phyloP scores from a whole-genome alignment of 2,113 vertebrate species.

The Pterophyllum scalare region DNA sequence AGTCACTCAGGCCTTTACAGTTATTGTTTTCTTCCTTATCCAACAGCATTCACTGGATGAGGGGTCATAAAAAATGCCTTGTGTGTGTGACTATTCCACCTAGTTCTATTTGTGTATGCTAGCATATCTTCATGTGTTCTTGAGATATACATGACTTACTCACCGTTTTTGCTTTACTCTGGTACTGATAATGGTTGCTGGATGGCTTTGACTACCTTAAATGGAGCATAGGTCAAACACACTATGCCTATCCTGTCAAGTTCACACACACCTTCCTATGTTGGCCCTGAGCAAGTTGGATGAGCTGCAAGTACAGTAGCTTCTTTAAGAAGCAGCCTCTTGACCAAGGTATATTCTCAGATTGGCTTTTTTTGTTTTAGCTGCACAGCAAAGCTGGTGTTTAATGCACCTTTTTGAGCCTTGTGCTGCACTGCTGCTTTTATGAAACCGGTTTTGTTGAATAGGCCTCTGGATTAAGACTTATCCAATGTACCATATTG shows the following conservation, averaged over 20 bases:
- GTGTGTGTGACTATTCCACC: neutral
- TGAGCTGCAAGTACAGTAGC: conserved; percentile 43
- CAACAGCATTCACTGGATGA: neutral
- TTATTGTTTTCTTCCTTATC: neutral
- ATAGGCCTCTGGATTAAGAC: conserved; percentile 56
- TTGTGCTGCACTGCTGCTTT: conserved; percentile 36
- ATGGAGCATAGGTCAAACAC: conserved; percentile 13
- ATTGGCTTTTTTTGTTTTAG: conserved; percentile 33
- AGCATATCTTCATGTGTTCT: neutral
- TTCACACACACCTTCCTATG: conserved; percentile 6
- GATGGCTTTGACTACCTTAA: conserved; percentile 35
- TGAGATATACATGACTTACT: neutral
- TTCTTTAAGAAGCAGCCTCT: conserved; percentile 33
- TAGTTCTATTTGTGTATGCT: no score
- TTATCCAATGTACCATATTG: conserved; percentile 60
- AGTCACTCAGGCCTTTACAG: neutral
- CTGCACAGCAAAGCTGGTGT: conserved; percentile 24
- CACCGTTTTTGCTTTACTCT: neutral
- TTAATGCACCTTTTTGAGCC: conserved; percentile 49
- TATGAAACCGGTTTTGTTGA: conserved; percentile 53
- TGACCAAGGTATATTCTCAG: conserved; percentile 37
- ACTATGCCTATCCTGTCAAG: conserved; percentile 43
- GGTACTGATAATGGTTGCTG: neutral
- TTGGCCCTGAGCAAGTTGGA: conserved; percentile 12
- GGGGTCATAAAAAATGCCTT: neutral